These are phyloP conservation scores for Adineta ricciae DNA, from an alignment of 2,888 invertebrate genomes.

Conservation along the genomic window DNA sequence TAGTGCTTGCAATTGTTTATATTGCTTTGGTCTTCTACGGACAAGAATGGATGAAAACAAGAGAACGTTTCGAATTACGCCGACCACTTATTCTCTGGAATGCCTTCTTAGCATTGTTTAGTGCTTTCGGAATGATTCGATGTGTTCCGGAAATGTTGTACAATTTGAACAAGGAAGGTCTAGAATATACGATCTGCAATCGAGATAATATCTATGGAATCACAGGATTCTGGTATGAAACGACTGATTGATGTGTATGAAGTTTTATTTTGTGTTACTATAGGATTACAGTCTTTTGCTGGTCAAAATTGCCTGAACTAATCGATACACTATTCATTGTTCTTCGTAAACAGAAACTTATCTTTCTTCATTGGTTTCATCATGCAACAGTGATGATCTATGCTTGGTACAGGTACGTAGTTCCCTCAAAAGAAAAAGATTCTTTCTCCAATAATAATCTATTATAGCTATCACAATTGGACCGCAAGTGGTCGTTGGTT, in stretches of 20 bases:
- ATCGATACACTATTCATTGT: conserved; percentile 79
- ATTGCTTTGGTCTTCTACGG: conserved; percentile 26
- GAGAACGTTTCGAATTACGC: conserved; percentile 28
- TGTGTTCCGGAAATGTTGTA: conserved; percentile 33
- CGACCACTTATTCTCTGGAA: conserved; percentile 33
- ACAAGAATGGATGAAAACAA: conserved; percentile 30
- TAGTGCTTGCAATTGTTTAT: conserved; percentile 14
- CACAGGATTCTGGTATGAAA: conserved; percentile 41
- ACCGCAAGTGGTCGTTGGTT: conserved; percentile 34
- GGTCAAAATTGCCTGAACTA: conserved; percentile 41
- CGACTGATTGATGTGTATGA: neutral
- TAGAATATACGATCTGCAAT: conserved; percentile 36
- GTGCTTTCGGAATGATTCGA: conserved; percentile 33
- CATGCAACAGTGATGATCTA: conserved; percentile 86
- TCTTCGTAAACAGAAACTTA: conserved; percentile 78
- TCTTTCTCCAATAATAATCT: neutral
- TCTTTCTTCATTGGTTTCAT: conserved; percentile 92
- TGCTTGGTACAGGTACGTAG: conserved; percentile 62
- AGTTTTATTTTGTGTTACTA: neutral
- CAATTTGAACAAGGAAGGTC: conserved; percentile 24
- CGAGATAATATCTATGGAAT: conserved; percentile 36
- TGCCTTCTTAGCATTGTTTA: conserved; percentile 34
- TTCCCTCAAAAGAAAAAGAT: no score
- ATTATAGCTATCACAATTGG: conserved; percentile 39
- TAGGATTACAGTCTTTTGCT: conserved; percentile 21